phyloP scores from a whole-genome alignment of 1,140 invertebrate genomes.

The Notospermus geniculatus region DNA sequence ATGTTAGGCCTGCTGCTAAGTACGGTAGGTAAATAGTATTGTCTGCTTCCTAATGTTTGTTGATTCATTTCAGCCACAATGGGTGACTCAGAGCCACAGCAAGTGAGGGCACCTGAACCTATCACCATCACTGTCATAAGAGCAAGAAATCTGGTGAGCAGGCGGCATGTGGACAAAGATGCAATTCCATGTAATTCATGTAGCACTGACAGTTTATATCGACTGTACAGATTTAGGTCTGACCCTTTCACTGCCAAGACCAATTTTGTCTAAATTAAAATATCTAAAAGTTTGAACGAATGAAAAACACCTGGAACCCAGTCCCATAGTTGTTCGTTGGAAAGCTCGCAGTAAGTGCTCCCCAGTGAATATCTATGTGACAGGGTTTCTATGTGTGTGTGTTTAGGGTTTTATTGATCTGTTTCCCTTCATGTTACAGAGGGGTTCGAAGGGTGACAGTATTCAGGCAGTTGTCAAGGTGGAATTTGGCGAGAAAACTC shows the following conservation, averaged over 20 bases:
- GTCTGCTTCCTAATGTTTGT: too few species aligned
- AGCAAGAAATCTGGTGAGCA: slow-evolving; percentile 45
- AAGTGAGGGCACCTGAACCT: slow-evolving; percentile 41
- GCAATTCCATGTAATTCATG: too few species aligned
- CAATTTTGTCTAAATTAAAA: neutral
- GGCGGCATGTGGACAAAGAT: too few species aligned
- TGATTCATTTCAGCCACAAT: too few species aligned
- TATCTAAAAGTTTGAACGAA: too few species aligned
- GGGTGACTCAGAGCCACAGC: slow-evolving; percentile 23
- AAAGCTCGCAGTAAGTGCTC: too few species aligned
- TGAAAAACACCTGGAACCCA: too few species aligned
- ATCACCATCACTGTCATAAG: slow-evolving; percentile 41
- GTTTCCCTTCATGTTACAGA: slow-evolving; percentile 31
- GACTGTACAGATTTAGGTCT: slow-evolving; percentile 4
- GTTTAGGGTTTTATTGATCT: neutral
- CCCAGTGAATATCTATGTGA: too few species aligned
- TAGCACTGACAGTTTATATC: neutral
- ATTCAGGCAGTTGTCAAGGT: slow-evolving; percentile 41
- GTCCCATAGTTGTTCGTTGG: too few species aligned
- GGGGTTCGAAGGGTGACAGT: slow-evolving; percentile 47
- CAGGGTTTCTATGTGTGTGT: neutral
- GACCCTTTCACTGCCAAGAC: too few species aligned
- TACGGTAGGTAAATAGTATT: too few species aligned
- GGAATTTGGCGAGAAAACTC: slow-evolving; percentile 46
- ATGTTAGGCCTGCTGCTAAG: too few species aligned